A percentile compares a stretch with the other conserved stretches of the same genome.
These are phyloP conservation scores for Sipha flava DNA, from an alignment of 1,140 invertebrate genomes.

Conservation along the genomic window DNA sequence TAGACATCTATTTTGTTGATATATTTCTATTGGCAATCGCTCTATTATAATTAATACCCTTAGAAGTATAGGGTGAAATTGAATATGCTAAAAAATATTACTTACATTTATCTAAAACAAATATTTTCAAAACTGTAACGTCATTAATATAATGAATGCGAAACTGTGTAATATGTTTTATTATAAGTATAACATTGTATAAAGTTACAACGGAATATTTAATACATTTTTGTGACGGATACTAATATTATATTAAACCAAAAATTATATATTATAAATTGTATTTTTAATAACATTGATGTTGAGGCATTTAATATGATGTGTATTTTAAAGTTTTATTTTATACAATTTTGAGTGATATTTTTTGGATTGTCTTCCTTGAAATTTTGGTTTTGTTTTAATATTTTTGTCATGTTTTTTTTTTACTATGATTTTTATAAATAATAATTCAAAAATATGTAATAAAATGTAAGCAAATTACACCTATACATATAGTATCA, in stretches of 20 bases:
- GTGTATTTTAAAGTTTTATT: slow-evolving; percentile 1
- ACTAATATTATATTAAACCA: too few species aligned
- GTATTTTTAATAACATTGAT: neutral
- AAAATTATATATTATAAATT: neutral
- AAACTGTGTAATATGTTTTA: too few species aligned
- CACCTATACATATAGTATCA: neutral
- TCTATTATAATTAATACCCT: too few species aligned
- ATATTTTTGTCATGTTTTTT: neutral
- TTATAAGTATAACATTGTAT: too few species aligned
- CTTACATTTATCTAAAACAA: too few species aligned
- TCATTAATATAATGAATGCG: too few species aligned
- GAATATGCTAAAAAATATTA: too few species aligned
- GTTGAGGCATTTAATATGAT: neutral
- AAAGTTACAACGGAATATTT: neutral
- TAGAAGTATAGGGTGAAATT: too few species aligned
- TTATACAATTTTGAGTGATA: neutral
- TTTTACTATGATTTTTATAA: neutral
- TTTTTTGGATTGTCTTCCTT: slow-evolving; percentile 11
- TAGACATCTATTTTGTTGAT: too few species aligned
- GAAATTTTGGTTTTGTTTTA: neutral
- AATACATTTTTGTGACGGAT: too few species aligned
- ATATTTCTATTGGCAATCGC: too few species aligned
- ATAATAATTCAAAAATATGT: neutral
- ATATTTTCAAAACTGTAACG: too few species aligned
- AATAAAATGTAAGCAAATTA: neutral